Evolutionary conservation across 1,140 invertebrate genomes (phyloP).

Genomic region (Lordiphosa stackelbergi): DNA sequence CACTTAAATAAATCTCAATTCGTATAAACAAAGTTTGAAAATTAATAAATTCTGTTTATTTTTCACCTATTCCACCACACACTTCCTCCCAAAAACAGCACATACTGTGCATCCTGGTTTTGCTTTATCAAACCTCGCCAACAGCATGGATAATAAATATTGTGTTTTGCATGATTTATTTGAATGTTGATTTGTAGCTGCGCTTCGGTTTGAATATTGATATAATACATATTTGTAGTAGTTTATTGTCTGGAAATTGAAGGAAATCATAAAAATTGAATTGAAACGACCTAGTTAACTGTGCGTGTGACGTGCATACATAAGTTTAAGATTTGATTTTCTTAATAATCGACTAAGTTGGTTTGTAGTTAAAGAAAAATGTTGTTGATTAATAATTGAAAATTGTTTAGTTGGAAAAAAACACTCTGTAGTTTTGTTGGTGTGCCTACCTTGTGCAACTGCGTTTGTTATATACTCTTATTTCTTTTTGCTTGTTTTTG

Average conservation of each 20-base stretch:
- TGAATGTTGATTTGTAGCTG: slow-evolving; percentile 28
- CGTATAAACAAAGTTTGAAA: no score
- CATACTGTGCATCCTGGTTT: no score
- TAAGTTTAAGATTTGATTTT: slow-evolving; percentile 52
- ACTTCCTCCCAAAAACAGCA: no score
- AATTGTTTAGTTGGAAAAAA: slow-evolving; percentile 67
- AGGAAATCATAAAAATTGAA: slow-evolving; percentile 65
- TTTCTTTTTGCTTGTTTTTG: slow-evolving; percentile 48
- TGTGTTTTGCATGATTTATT: slow-evolving; percentile 30
- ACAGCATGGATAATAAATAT: slow-evolving; percentile 44
- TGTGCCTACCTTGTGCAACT: slow-evolving; percentile 77
- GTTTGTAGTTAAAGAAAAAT: slow-evolving; percentile 27
- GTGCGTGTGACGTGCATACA: slow-evolving; percentile 72
- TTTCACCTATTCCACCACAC: no score
- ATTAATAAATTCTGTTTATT: no score
- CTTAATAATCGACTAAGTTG: slow-evolving; percentile 25
- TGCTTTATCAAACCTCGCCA: slow-evolving; percentile 34
- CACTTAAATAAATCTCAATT: no score
- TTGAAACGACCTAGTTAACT: slow-evolving; percentile 70
- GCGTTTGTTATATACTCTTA: slow-evolving; percentile 73
- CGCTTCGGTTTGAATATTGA: slow-evolving; percentile 52
- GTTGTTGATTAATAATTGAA: slow-evolving; percentile 57
- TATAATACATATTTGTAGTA: slow-evolving; percentile 54
- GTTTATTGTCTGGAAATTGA: slow-evolving; percentile 34
- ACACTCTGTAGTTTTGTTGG: slow-evolving; percentile 71